phyloP scores from a whole-genome alignment of 2,113 vertebrate genomes.

The Sitta europaea region DNA sequence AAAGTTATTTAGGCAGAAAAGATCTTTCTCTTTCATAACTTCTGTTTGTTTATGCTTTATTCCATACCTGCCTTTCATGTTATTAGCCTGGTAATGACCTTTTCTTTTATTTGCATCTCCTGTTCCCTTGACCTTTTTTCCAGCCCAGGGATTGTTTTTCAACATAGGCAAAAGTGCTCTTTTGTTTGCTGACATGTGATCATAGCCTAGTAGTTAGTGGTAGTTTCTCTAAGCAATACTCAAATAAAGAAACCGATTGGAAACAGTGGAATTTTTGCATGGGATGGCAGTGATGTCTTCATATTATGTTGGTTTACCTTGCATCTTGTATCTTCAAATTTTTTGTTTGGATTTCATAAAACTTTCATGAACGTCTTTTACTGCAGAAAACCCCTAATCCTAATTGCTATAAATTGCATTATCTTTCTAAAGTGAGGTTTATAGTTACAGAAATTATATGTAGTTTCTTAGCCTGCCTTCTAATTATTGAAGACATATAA shows the following conservation, averaged over 20 bases:
- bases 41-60: background rate
- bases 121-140: background rate
- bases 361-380: background rate
- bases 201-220: background rate
- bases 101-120: background rate
- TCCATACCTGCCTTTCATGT: background rate
- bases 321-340: background rate
- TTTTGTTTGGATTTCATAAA: background rate
- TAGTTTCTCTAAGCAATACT: background rate
- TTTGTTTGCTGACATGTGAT: background rate
- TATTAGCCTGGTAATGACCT: background rate
- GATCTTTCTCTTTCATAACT: background rate
- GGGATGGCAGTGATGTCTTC: background rate
- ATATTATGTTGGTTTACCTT: background rate
- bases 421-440: background rate
- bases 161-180: background rate
- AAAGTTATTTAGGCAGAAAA: background rate
- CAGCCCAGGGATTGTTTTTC: background rate
- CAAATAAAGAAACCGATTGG: background rate
- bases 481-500: background rate
- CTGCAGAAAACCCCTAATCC: background rate
- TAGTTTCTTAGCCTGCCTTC: background rate
- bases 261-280: background rate
- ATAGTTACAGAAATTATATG: accelerated
- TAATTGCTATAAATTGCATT: background rate